Conservation (phyloP, 2,797 vertebrate species). For the Eulemur albifrons region DNA sequence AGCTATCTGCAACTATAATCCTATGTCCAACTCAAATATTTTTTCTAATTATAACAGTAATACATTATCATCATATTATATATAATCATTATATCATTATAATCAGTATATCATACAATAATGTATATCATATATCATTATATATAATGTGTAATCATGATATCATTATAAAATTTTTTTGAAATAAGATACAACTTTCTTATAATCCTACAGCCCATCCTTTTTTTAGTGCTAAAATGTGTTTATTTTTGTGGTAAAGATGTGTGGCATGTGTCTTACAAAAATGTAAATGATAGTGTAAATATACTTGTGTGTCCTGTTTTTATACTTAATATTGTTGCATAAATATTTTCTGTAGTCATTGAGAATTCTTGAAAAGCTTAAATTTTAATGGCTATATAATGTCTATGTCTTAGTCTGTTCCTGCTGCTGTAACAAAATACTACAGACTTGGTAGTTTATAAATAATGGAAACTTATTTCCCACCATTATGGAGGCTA, state of each 20-base stretch:
- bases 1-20: neutral
- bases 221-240: neutral
- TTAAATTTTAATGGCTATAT: neutral
- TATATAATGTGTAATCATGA: neutral
- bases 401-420: neutral
- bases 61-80: neutral
- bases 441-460: neutral
- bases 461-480: neutral
- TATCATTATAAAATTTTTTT: neutral
- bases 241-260: neutral
- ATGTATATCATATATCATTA: too few species aligned
- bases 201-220: neutral
- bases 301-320: neutral
- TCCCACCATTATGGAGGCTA: neutral
- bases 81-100: too few species aligned
- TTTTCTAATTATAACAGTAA: constrained; percentile 8
- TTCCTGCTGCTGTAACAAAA: neutral
- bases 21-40: neutral
- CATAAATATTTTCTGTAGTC: constrained; percentile 12
- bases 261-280: neutral
- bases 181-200: neutral
- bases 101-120: too few species aligned
- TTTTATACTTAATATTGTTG: neutral
- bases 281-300: neutral
- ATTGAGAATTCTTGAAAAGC: constrained; percentile 8